These are phyloP conservation scores for Tonatia bakeri DNA, from an alignment of 2,113 vertebrate genomes.

Conservation along the genomic window DNA sequence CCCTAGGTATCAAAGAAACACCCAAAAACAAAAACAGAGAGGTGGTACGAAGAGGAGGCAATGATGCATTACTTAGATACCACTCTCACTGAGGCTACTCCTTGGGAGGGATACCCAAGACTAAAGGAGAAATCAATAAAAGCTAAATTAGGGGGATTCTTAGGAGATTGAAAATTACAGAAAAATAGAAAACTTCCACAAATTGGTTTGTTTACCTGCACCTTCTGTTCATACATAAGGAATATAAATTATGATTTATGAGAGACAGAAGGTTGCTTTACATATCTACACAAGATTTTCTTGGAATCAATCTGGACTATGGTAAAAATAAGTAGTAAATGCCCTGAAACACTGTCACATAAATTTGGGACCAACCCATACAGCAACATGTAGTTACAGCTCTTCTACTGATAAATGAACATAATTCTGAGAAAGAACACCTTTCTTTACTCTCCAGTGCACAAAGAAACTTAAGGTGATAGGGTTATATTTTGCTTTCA, in stretches of 20 bases:
- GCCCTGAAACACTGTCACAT: background rate
- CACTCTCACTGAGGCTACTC: background rate
- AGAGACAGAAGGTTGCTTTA: conserved; percentile 67
- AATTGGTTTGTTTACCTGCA: conserved; percentile 71
- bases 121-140: background rate
- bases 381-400: background rate
- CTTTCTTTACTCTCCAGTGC: background rate
- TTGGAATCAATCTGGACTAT: conserved; percentile 42
- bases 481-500: background rate
- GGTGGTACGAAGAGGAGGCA: background rate
- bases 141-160: background rate
- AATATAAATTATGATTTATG: conserved; percentile 71
- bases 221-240: conserved; percentile 72
- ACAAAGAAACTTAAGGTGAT: background rate
- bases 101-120: background rate
- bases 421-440: background rate
- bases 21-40: background rate
- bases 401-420: background rate
- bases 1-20: background rate
- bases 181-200: conserved; percentile 49
- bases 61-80: background rate
- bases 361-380: background rate
- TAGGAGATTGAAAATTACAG: background rate
- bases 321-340: conserved; percentile 37
- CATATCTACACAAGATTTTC: conserved; percentile 56